These are phyloP conservation scores for Hemicentrotus pulcherrimus DNA, from an alignment of 35 echinoderm and acorn worm genomes.

Conservation along the genomic window DNA sequence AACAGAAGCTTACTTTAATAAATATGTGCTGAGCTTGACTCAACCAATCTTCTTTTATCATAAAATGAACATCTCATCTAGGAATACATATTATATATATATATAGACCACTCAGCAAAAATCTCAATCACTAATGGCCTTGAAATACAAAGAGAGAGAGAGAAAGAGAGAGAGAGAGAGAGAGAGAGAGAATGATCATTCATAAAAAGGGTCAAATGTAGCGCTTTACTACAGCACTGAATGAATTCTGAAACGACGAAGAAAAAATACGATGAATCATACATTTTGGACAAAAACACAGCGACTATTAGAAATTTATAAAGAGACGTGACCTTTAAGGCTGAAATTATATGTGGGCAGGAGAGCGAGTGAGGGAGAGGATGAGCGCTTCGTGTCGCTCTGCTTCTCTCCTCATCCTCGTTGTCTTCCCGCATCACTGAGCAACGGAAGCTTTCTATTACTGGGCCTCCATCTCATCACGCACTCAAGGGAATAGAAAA, in stretches of 20 bases:
- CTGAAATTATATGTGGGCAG: conserved; percentile 24
- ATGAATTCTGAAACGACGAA: background rate
- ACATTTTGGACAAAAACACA: background rate
- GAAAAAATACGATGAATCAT: background rate
- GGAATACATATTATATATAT: background rate
- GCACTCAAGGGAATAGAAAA: background rate
- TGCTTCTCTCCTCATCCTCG: conserved; percentile 5
- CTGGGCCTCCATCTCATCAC: conserved; percentile 27
- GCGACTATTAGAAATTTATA: background rate
- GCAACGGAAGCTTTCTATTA: conserved; percentile 40
- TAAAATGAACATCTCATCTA: too few relatives aligned
- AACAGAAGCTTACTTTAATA: too few relatives aligned
- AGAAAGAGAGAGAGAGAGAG: too few relatives aligned
- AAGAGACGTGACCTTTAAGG: conserved; percentile 20
- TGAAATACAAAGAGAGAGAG: too few relatives aligned
- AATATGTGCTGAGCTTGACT: too few relatives aligned
- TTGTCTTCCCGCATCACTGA: conserved; percentile 36
- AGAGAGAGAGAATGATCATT: background rate
- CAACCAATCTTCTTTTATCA: too few relatives aligned
- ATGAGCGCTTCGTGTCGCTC: background rate
- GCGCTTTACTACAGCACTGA: background rate
- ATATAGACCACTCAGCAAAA: background rate
- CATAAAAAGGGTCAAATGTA: background rate
- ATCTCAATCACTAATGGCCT: background rate
- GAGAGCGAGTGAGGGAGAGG: background rate